These are phyloP conservation scores for Paracentrotus lividus DNA, from an alignment of 53 echinoderm and acorn worm genomes.

Conservation along the genomic window DNA sequence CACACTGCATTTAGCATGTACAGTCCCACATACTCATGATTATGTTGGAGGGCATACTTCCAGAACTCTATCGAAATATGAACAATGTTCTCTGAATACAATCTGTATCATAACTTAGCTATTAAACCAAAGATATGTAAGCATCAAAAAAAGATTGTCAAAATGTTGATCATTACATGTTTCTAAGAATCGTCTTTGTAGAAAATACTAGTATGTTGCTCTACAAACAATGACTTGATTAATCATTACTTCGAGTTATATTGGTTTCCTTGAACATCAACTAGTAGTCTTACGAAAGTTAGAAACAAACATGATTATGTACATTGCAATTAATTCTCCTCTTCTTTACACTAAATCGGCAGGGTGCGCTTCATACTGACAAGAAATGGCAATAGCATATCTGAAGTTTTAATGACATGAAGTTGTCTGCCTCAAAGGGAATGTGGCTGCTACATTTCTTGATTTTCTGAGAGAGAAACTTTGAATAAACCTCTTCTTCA, in stretches of 20 bases:
- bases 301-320: background rate
- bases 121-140: too few relatives aligned
- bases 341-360: background rate
- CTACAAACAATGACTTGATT: too few relatives aligned
- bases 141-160: background rate
- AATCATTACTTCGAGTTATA: too few relatives aligned
- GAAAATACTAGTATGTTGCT: too few relatives aligned
- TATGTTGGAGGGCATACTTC: background rate
- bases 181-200: background rate
- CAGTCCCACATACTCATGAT: conserved; percentile 24
- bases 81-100: too few relatives aligned
- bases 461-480: conserved; percentile 6
- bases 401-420: background rate
- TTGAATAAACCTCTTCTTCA: too few relatives aligned
- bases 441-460: background rate
- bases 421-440: too few relatives aligned
- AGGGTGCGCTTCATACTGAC: too few relatives aligned
- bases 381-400: background rate
- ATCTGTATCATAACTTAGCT: too few relatives aligned
- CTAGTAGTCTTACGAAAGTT: background rate
- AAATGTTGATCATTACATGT: background rate
- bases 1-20: background rate
- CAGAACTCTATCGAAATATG: background rate
- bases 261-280: background rate
- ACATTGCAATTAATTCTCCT: background rate